phyloP scores from a whole-genome alignment of 2,888 invertebrate genomes.

The Sylvicola cinctus region DNA sequence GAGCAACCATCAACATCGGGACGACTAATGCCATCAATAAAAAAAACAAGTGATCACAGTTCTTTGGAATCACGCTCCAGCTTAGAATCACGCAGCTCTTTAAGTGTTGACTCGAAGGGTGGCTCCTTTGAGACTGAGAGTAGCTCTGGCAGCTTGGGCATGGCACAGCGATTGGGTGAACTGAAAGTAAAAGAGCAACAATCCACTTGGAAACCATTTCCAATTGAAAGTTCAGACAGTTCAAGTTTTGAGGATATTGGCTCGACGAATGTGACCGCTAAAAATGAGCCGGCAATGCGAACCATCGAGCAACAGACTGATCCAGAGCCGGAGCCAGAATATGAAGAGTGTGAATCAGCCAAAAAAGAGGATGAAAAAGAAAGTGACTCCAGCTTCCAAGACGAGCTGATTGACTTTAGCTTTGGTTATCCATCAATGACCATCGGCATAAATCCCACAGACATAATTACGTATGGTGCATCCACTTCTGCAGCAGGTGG shows the following conservation, averaged over 20 bases:
- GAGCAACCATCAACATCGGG: neutral
- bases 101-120: conserved; percentile 47
- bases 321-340: conserved; percentile 1
- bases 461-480: conserved; percentile 50
- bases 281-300: conserved; percentile 33
- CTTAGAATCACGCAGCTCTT: conserved; percentile 37
- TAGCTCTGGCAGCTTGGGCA: conserved; percentile 52
- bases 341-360: conserved; percentile 27
- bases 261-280: too few relatives aligned
- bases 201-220: conserved; percentile 65
- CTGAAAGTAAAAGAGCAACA: conserved; percentile 41
- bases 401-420: conserved; percentile 56
- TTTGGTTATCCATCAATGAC: conserved; percentile 48
- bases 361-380: conserved; percentile 29
- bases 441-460: conserved; percentile 35
- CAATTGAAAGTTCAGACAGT: conserved; percentile 67
- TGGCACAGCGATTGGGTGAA: conserved; percentile 41
- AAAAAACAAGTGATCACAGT: conserved; percentile 18
- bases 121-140: conserved; percentile 49
- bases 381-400: conserved; percentile 43
- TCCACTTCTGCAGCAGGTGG: conserved; percentile 17
- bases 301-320: conserved; percentile 46
- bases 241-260: conserved; percentile 56
- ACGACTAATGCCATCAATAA: too few relatives aligned
- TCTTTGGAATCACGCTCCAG: conserved; percentile 36